These are phyloP conservation scores for Scylla paramamosain DNA, from an alignment of 1,140 invertebrate species.

Conservation along the genomic window DNA sequence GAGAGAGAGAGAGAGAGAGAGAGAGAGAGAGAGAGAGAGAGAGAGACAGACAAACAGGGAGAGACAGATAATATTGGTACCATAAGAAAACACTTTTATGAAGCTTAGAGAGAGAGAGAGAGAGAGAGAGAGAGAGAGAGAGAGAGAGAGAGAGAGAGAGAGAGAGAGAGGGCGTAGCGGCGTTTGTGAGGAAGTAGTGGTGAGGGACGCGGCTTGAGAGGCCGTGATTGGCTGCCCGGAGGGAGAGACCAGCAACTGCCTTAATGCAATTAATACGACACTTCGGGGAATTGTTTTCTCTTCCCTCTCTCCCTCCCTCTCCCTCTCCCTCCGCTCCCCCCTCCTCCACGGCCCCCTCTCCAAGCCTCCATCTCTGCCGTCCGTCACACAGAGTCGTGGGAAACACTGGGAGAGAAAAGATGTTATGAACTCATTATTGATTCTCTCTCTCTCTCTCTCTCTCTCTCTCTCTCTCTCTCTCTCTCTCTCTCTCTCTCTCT, in stretches of 20 bases:
- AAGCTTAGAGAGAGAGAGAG: too few species aligned
- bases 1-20: too few species aligned
- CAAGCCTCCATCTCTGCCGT: too few species aligned
- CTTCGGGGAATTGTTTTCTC: slow-evolving; percentile 56
- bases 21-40: too few species aligned
- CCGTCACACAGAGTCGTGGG: slow-evolving; percentile 44
- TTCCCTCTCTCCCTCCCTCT: not conserved
- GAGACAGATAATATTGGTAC: too few species aligned
- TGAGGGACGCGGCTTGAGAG: slow-evolving; percentile 35
- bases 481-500: slow-evolving; percentile 9
- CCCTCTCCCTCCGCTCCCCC: not conserved
- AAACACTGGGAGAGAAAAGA: slow-evolving; percentile 53
- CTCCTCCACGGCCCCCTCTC: not conserved
- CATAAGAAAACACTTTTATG: too few species aligned
- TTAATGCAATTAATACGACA: slow-evolving; percentile 69
- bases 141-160: not conserved
- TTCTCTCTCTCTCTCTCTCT: not conserved
- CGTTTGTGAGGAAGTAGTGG: not conserved
- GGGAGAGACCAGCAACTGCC: slow-evolving; percentile 53
- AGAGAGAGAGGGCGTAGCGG: not conserved
- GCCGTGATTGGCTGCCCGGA: slow-evolving; percentile 49
- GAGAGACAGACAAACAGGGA: too few species aligned
- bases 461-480: slow-evolving; percentile 47
- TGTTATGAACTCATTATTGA: slow-evolving; percentile 66
- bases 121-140: not conserved